A percentile compares a stretch with the other conserved stretches of the same genome.
phyloP scores from a whole-genome alignment of 2,113 vertebrate species.

The Echinops telfairi region DNA sequence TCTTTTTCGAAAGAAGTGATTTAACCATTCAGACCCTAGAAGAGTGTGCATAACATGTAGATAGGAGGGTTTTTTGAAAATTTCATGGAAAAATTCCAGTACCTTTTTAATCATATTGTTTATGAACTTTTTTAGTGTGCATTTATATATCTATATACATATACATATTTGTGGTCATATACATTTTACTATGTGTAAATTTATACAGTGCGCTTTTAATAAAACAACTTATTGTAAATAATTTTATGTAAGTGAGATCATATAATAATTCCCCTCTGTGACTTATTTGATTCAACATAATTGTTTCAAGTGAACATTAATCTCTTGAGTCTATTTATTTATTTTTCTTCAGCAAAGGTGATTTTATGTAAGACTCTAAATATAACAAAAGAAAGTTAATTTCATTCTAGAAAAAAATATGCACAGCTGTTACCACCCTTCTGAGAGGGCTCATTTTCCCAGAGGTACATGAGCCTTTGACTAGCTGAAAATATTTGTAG shows the following conservation, averaged over 20 bases:
- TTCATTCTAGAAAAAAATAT: conserved; percentile 32
- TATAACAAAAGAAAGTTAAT: conserved; percentile 59
- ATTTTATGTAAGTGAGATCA: neutral
- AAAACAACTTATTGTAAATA: neutral
- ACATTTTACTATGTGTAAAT: neutral
- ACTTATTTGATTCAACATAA: neutral
- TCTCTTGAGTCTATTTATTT: conserved; percentile 37
- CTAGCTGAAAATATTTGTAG: neutral
- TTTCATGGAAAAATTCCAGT: no score
- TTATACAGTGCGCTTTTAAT: neutral
- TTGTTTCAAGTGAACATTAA: neutral
- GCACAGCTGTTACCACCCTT: conserved; percentile 52
- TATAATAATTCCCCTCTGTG: neutral
- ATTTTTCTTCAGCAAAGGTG: conserved; percentile 54
- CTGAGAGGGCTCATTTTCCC: conserved; percentile 12
- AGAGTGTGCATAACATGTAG: no score
- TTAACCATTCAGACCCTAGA: no score
- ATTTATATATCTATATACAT: no score
- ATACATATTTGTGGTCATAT: no score
- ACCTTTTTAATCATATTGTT: no score
- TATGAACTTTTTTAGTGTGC: no score
- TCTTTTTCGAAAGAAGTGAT: no score
- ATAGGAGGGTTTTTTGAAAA: no score
- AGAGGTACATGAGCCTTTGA: conserved; percentile 41
- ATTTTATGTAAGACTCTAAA: conserved; percentile 65